phyloP scores from a whole-genome alignment of 2,888 invertebrate species.

The Zootermopsis nevadensis region DNA sequence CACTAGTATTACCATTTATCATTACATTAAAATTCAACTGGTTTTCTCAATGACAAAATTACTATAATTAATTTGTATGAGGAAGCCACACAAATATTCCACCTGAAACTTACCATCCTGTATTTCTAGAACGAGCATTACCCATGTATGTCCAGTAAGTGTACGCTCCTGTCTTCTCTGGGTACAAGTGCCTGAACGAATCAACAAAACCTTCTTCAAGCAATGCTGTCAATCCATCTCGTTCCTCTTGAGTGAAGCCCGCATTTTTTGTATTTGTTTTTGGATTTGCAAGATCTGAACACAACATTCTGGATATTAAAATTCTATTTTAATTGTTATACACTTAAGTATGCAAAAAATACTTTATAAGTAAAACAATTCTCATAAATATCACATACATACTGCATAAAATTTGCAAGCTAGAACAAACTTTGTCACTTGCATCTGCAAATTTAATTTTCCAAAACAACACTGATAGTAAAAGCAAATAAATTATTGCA shows the following conservation, averaged over 20 bases:
- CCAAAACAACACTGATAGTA: no score
- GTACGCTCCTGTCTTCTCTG: slow-evolving; percentile 83
- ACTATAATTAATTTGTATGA: no score
- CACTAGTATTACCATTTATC: no score
- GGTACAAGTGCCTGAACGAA: slow-evolving; percentile 87
- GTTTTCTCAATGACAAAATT: no score
- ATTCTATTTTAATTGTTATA: background rate
- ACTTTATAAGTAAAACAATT: background rate
- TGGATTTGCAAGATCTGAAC: slow-evolving; percentile 90
- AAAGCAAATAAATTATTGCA: no score
- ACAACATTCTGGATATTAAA: slow-evolving; percentile 32
- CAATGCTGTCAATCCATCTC: slow-evolving; percentile 89
- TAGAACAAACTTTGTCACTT: no score
- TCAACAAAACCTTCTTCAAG: slow-evolving; percentile 87
- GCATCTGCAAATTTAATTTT: no score
- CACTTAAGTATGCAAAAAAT: background rate
- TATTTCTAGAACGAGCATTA: slow-evolving; percentile 87
- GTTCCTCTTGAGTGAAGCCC: slow-evolving; percentile 95
- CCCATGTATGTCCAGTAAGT: slow-evolving; percentile 97
- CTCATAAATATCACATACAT: no score
- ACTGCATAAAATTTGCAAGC: no score
- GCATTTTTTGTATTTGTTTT: slow-evolving; percentile 92
- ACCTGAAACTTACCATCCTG: slow-evolving; percentile 83
- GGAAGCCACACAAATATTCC: no score
- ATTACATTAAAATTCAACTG: no score